A percentile compares a stretch with the other conserved stretches of the same genome.
Conservation (phyloP, 35 echinoderm and acorn worm genomes). For the Nesometra sesokonis region DNA sequence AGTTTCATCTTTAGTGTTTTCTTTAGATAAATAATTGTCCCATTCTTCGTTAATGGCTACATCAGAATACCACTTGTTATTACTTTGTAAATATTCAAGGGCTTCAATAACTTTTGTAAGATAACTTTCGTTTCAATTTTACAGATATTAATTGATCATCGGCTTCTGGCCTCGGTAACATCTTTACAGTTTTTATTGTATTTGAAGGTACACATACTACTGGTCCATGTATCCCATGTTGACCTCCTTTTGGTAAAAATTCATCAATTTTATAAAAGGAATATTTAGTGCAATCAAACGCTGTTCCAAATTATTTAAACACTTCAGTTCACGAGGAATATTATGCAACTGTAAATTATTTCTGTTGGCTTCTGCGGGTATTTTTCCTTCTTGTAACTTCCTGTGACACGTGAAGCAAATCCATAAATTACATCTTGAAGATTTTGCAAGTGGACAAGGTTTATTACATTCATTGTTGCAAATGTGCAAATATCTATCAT, state of each 20-base stretch:
- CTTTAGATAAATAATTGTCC: conserved; percentile 12
- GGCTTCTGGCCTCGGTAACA: conserved; percentile 13
- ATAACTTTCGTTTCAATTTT: conserved; percentile 43
- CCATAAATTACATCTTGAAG: conserved; percentile 17
- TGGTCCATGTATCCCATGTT: conserved; percentile 40
- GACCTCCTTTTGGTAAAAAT: conserved; percentile 29
- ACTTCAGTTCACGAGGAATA: conserved; percentile 5
- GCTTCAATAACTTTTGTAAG: conserved; percentile 44
- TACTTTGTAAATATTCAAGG: conserved; percentile 16
- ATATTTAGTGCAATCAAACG: conserved; percentile 34
- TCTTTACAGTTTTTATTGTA: conserved; percentile 10
- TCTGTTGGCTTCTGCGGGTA: conserved; percentile 9
- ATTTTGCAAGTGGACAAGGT: background rate
- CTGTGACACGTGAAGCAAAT: conserved; percentile 18
- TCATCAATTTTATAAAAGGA: conserved; percentile 41
- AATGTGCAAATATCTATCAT: conserved; percentile 14
- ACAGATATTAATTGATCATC: conserved; percentile 38
- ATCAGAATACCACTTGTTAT: conserved; percentile 29
- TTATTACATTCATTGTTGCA: conserved; percentile 1
- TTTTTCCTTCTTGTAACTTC: background rate
- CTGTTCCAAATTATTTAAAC: conserved; percentile 33
- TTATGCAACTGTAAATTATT: conserved; percentile 29
- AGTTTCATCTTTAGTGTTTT: background rate
- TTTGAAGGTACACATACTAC: conserved; percentile 57
- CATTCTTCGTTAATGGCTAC: conserved; percentile 20